Conservation (phyloP, 2,797 vertebrate genomes). For the Spatula clypeata region DNA sequence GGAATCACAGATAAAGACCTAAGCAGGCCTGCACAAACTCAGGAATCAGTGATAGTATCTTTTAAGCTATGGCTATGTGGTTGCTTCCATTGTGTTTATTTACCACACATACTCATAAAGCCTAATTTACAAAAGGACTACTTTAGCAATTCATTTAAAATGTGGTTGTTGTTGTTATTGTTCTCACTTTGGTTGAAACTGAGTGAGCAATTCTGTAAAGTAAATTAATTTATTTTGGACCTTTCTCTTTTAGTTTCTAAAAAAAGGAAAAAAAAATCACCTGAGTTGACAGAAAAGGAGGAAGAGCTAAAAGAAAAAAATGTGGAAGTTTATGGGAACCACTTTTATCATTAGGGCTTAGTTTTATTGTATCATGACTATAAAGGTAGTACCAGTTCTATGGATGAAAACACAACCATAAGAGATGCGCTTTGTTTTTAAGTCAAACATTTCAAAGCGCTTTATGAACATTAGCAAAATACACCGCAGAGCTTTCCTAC, state of each 20-base stretch:
- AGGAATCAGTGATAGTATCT: slow-evolving; percentile 56
- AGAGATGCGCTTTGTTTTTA: neutral
- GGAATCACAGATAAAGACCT: slow-evolving; percentile 58
- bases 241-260: neutral
- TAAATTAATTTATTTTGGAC: neutral
- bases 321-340: neutral
- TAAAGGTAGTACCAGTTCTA: neutral
- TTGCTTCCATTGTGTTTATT: neutral
- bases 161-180: too few relatives aligned
- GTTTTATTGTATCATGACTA: neutral
- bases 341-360: neutral
- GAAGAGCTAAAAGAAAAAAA: neutral
- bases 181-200: neutral
- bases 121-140: neutral
- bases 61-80: slow-evolving; percentile 29
- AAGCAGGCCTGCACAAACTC: slow-evolving; percentile 53
- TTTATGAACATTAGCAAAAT: neutral
- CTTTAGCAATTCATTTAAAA: neutral
- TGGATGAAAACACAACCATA: neutral
- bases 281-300: neutral
- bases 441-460: neutral
- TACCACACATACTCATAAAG: neutral
- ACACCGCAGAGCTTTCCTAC: neutral
- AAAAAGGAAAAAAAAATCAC: neutral
- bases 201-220: neutral